Evolutionary conservation across 2,113 vertebrate species (phyloP).

Genomic region (Proteles cristata): DNA sequence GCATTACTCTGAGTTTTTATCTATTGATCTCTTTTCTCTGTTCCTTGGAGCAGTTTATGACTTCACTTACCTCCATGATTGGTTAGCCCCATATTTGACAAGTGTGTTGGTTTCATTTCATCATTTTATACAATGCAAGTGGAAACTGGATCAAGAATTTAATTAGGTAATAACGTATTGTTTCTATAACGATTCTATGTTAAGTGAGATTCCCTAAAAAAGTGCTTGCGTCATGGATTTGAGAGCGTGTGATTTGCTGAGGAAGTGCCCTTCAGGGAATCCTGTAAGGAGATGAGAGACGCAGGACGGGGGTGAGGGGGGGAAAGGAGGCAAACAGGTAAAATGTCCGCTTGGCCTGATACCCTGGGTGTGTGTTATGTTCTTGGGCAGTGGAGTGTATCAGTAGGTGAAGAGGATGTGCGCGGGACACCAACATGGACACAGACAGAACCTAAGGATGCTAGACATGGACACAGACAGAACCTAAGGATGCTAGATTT

Average conservation of each 20-base stretch:
- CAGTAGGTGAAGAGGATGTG: neutral
- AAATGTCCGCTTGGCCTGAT: neutral
- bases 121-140: neutral
- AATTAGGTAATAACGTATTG: neutral
- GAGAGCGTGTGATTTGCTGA: neutral
- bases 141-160: neutral
- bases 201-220: neutral
- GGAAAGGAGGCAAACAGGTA: neutral
- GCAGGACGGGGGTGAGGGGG: neutral
- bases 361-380: fast-evolving
- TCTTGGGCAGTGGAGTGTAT: neutral
- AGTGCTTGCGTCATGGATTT: neutral
- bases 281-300: neutral
- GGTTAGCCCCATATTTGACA: neutral
- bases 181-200: neutral
- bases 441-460: neutral
- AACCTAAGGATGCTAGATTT: neutral
- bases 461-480: neutral
- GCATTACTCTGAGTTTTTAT: neutral
- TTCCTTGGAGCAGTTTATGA: neutral
- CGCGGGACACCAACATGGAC: neutral
- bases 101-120: neutral
- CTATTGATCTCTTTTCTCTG: neutral
- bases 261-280: neutral
- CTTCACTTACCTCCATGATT: neutral